Evolutionary conservation across 2,113 vertebrate species (phyloP).

Genomic region (Hyperoodon ampullatus): DNA sequence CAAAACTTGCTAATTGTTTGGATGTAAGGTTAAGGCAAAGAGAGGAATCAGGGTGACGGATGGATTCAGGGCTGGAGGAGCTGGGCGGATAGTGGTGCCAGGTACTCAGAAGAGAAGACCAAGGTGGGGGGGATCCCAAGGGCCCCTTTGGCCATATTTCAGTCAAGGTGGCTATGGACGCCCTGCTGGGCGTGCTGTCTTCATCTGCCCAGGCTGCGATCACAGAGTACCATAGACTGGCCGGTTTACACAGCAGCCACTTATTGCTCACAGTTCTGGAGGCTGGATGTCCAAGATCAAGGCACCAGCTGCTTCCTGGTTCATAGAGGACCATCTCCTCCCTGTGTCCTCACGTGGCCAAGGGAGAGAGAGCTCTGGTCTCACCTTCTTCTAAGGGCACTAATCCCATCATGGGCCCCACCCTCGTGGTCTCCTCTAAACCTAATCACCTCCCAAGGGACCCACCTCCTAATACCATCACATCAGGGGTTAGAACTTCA

Average conservation of each 20-base stretch:
- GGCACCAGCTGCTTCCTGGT: not conserved
- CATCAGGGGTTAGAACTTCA: not conserved
- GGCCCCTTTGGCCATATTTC: fast-evolving
- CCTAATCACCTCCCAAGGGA: not conserved
- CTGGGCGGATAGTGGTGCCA: fast-evolving
- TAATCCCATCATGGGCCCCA: not conserved
- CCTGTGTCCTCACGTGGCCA: too few relatives aligned
- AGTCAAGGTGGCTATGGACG: fast-evolving
- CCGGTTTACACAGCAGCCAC: fast-evolving
- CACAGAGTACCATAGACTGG: not conserved
- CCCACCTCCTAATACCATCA: not conserved
- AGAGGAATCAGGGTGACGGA: fast-evolving
- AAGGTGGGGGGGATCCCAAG: fast-evolving
- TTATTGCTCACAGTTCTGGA: not conserved
- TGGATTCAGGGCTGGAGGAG: not conserved
- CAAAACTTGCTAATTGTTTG: not conserved
- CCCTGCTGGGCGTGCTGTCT: fast-evolving
- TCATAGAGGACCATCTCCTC: not conserved
- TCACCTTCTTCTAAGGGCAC: not conserved
- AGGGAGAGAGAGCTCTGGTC: not conserved
- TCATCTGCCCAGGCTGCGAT: fast-evolving
- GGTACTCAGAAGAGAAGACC: not conserved
- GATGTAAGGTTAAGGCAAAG: not conserved
- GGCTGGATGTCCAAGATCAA: not conserved
- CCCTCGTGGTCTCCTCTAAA: not conserved